Base-by-base conservation (phyloP, 2,113 vertebrate species). In the Vulpes ferrilata region DNA sequence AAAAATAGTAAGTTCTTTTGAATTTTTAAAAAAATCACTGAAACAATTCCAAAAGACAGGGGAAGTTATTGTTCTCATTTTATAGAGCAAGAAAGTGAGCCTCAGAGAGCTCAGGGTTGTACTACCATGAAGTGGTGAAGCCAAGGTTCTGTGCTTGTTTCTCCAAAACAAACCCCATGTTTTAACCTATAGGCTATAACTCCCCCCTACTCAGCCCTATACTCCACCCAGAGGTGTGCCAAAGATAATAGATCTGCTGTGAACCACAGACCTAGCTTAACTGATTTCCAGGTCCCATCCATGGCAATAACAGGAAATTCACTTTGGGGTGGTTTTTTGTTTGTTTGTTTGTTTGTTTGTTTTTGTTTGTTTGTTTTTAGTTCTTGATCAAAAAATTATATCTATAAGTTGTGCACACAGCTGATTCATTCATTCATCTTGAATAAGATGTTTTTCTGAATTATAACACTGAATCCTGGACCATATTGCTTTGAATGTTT, bases 111-210 rank as follows among this genome's bases (percentile, higher is more conserved):
- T 62, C 0, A 0, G 30, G 15, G 4, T n/a, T 17, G 76, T 0
- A 0, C 4, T 48, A 7, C 8, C 57, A 11, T 1, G 30, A 55
- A 22, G 55, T 17, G 51, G 3, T 20, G 11, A 23, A 19, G 0
- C 8, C 32, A 27, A 4, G 25, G 15, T 30, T 10, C 48, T 5
- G 9, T 9, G 17, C 11, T 51, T 55, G 4, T 60, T 19, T 38
- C 5, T 55, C 16, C 0, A 13, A 80, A 62, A n/a, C 51, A 74
- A 57, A 57, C 2, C 13, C 53, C 59, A 0, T 11, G 11, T 35
- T 69, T 51, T 51, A 30, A 12, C 32, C 1, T 30, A 2, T 2
- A 48, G 73, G 9, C 79, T 22, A 1, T 9, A 3, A 23, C 16
- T 51, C 11, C 11, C n/a, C 10, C 17, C 32, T 32, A 9, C 25